phyloP scores from a whole-genome alignment of 2,797 vertebrate species.

The Acanthurus tractus region DNA sequence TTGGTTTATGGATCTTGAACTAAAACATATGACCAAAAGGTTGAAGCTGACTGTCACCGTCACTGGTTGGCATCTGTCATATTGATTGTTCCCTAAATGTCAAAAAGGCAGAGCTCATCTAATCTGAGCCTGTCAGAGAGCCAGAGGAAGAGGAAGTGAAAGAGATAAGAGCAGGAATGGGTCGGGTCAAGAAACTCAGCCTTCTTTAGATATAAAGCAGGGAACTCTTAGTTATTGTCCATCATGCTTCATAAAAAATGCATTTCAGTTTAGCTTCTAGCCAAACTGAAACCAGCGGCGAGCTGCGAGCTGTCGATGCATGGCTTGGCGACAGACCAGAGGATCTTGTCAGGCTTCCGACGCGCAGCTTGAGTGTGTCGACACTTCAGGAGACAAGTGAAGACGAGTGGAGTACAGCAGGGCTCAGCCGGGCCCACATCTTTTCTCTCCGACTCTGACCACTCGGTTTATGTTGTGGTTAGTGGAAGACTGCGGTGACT shows the following conservation, averaged over 20 bases:
- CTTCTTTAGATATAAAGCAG: background rate
- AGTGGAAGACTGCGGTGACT: background rate
- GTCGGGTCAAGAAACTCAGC: background rate
- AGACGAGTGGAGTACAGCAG: background rate
- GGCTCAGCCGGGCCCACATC: background rate
- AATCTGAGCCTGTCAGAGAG: slow-evolving; percentile 1
- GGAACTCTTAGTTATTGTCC: background rate
- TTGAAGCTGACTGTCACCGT: background rate
- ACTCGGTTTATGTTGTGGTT: background rate
- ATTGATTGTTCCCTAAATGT: background rate
- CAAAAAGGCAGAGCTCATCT: background rate
- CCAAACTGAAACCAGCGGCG: background rate
- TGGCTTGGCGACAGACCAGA: background rate
- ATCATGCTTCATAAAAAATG: background rate
- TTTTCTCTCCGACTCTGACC: background rate
- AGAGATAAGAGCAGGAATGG: background rate
- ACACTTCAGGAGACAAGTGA: slow-evolving; percentile 14
- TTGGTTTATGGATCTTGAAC: too few species aligned
- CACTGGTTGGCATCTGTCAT: background rate
- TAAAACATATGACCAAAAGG: background rate
- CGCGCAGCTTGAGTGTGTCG: background rate
- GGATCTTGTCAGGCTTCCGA: slow-evolving; percentile 8
- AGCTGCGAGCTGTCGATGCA: background rate
- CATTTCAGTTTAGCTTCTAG: background rate
- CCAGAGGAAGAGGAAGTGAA: background rate